These are phyloP conservation scores for Brachynemurus nebulosus DNA, from an alignment of 2,888 invertebrate species.

Conservation along the genomic window DNA sequence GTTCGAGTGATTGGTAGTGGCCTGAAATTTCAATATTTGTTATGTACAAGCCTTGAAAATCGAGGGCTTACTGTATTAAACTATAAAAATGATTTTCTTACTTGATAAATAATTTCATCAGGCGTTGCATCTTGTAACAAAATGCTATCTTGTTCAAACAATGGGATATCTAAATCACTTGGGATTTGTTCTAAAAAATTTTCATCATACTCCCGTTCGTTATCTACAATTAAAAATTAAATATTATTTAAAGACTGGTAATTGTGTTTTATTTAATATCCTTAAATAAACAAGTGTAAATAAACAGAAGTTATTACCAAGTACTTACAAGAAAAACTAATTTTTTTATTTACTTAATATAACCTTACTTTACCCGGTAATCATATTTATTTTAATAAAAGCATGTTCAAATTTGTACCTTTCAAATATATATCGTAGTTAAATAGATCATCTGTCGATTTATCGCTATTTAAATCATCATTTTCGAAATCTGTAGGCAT, in stretches of 20 bases:
- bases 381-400: not conserved
- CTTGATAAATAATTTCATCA: slow-evolving; percentile 29
- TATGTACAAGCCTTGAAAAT: no score
- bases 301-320: no score
- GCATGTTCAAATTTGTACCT: not conserved
- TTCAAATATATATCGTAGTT: not conserved
- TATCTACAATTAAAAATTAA: no score
- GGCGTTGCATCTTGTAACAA: slow-evolving; percentile 27
- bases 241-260: no score
- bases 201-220: slow-evolving; percentile 26
- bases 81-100: no score
- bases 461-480: slow-evolving; percentile 1
- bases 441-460: not conserved
- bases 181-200: slow-evolving; percentile 29
- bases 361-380: no score
- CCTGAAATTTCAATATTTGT: no score
- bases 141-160: slow-evolving; percentile 25
- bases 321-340: no score
- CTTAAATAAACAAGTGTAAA: no score
- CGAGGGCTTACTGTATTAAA: no score
- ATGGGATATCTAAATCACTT: slow-evolving; percentile 28
- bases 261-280: no score
- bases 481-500: slow-evolving; percentile 1
- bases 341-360: slow-evolving; percentile 1
- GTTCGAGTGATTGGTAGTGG: no score